Evolutionary conservation across 2,888 invertebrate species (phyloP).

Genomic region (Actias luna): DNA sequence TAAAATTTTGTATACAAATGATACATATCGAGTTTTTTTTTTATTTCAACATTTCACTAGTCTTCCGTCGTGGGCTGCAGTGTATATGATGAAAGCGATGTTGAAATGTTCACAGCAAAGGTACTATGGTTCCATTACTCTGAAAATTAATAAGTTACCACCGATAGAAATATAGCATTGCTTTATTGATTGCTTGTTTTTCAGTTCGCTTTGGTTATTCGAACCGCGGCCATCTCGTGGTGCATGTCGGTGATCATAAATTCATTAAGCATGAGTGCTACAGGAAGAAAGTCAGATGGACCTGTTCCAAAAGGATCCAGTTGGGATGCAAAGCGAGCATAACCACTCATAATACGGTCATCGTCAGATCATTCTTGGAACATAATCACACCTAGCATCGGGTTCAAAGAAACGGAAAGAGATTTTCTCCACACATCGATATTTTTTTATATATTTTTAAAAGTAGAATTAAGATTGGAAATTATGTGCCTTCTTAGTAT

Average conservation of each 20-base stretch:
- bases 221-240: slow-evolving; percentile 61
- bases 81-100: no score
- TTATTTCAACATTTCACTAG: no score
- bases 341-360: slow-evolving; percentile 42
- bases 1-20: no score
- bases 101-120: no score
- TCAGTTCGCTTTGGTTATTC: slow-evolving; percentile 67
- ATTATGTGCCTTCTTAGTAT: slow-evolving; percentile 15
- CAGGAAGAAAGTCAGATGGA: slow-evolving; percentile 68
- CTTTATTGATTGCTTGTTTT: slow-evolving; percentile 26
- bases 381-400: slow-evolving; percentile 53
- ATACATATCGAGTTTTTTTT: no score
- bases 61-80: no score
- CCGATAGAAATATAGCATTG: neutral
- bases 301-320: slow-evolving; percentile 18
- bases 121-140: neutral
- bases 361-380: slow-evolving; percentile 57
- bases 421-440: neutral
- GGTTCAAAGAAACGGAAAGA: neutral
- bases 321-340: slow-evolving; percentile 18
- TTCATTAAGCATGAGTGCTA: slow-evolving; percentile 74
- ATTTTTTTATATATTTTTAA: neutral
- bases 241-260: slow-evolving; percentile 59
- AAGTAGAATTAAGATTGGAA: neutral
- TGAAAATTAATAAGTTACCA: neutral